Evolutionary conservation across 2,797 vertebrate species (phyloP), one percentile per base, ranked within the genome.

Genomic region (Orientallactaga sibirica): DNA sequence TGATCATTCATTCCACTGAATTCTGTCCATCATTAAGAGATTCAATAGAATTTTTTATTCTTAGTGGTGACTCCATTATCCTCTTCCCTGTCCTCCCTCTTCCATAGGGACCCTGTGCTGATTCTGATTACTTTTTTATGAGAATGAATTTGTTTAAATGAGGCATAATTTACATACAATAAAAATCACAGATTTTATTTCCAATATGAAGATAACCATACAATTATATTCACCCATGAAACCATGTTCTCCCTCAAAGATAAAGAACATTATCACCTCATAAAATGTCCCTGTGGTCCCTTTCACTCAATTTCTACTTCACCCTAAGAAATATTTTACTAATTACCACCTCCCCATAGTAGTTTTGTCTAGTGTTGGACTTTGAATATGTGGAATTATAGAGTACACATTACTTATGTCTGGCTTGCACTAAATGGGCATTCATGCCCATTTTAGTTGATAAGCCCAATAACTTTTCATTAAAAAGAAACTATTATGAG

Each of bases 61-160:
- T 37, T 37, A 37, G 33, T 37, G 33, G 33, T 37, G 33, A 37
- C 33, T 37, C 33, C 33, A 37, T 37, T 37, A 37, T 37, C 33
- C 33, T 37, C 33, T 37, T 37, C 33, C 33, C 33, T 37, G 33
- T 37, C 33, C 33, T 37, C 33, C 33, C 33, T 37, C 33, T 37
- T 37, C 33, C 33, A 37, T 37, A 37, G 33, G 33, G 33, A 37
- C 33, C 33, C 33, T 37, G 33, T 37, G 33, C 33, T 37, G 33
- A 37, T 37, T 37, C 33, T 87, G 62, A 76, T 88, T 84, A 66
- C 5, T 25, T 90, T 82, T 90, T 90, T 76, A 71, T 80, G 25
- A 76, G 70, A 18, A 76, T 43, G 7, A 41, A 37, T 73, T 85
- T 88, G 62, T 87, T 82, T 74, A 86, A 79, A 43, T n/a, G 27